phyloP scores from a whole-genome alignment of 2,888 invertebrate species.

The Augiades crinisus region DNA sequence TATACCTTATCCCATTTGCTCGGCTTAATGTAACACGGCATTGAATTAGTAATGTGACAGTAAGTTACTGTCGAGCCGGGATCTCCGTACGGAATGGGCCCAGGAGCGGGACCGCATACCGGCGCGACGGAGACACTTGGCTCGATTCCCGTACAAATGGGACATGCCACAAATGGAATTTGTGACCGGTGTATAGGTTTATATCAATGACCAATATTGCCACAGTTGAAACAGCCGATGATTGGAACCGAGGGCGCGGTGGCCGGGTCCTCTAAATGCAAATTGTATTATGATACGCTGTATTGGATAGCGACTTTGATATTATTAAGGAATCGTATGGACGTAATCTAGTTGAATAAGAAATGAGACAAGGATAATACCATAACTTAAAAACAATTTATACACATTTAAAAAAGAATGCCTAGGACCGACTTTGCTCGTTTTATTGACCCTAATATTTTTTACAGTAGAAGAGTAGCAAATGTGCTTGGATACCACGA shows the following conservation, averaged over 20 bases:
- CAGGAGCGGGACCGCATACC: constrained; percentile 28
- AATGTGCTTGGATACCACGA: no score
- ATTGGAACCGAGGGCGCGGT: constrained; percentile 10
- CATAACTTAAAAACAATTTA: no score
- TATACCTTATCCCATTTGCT: constrained; percentile 13
- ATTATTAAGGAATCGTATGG: no score
- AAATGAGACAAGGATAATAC: no score
- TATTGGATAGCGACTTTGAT: no score
- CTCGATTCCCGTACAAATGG: constrained; percentile 28
- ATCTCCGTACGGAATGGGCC: constrained; percentile 28
- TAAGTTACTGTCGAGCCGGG: constrained; percentile 32
- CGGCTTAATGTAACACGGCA: constrained; percentile 29
- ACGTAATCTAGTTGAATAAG: no score
- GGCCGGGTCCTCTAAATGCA: constrained; percentile 13
- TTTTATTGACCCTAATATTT: no score
- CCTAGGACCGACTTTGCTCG: no score
- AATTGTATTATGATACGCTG: constrained; percentile 11
- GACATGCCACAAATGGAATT: constrained; percentile 25
- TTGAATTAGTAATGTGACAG: constrained; percentile 28
- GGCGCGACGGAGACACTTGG: constrained; percentile 31
- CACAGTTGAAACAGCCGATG: constrained; percentile 8
- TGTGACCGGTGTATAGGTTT: constrained; percentile 18
- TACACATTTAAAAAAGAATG: no score
- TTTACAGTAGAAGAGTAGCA: no score
- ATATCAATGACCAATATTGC: constrained; percentile 5